Base-by-base conservation (phyloP, 2,888 invertebrate genomes). In the Harpalus rubripes region DNA sequence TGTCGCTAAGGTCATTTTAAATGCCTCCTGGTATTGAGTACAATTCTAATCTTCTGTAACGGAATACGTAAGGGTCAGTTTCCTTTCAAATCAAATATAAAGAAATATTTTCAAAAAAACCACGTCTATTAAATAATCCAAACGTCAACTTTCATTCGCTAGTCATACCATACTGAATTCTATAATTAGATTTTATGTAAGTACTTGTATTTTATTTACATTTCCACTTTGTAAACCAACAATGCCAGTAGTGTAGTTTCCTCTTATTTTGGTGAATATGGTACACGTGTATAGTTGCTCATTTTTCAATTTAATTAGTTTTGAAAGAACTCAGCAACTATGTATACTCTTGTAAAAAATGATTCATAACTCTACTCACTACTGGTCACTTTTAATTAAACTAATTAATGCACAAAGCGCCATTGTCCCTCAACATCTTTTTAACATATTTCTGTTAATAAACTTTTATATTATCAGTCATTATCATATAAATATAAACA, bases 391-490 rank as follows among this genome's bases (percentile, higher is more conserved):
- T 68, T 68, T 68, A 68, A 68, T 68, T 68, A 68, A 68, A 68
- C 68, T 68, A 68, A 68, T 68, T 68, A 68, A 68, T 32, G 26
- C 15, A 68, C 68, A 68, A 68, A 68, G 32, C 32, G 4, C n/a
- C 68, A 68, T 68, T 68, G 68, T 68, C 15, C 15, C 18, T 26
- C 26, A 22, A 63, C 8, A 10, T 68, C 68, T 68, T 32, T 68
- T 68, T 68, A 68, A 68, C 68, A 68, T 68, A 68, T 68, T 68
- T 39, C 32, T 68, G 68, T 68, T 68, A 68, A 68, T 12, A 68
- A 68, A 68, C 68, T 32, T 68, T 32, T 32, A 39, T 68, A 68
- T 32, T 32, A 68, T 39, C 15, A 7, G 12, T n/a, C 32, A 68
- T 68, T 68, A 39, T 32, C 68, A 39, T 68, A 26, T 68, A 26